Evolutionary conservation across 30 jellyfish, hydroid and myxozoan genomes (phyloP), one percentile per base, ranked within the genome.

Genomic region (Hydra vulgaris): DNA sequence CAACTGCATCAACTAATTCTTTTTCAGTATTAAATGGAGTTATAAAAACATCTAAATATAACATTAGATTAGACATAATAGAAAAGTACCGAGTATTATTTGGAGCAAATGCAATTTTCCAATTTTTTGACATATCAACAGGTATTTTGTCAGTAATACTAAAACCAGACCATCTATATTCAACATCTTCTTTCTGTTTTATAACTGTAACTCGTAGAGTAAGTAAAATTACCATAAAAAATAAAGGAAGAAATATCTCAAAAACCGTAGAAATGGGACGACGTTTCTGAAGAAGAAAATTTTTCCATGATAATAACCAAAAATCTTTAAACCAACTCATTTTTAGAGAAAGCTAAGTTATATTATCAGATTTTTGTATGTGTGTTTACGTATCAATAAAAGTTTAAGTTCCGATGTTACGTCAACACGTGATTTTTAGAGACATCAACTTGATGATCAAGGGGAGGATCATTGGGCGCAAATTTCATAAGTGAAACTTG

Each of bases 21-120:
- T 25, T 68, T 54, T 89, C 97, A 68, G 89, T 26, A 3, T 66
- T 52, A 56, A 85, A 85, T 7, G 53, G 54, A 25, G 54, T 74
- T 20, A 23, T 25, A 61, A 0, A 18, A 55, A 77, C 82, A 27
- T 82, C 25, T n/a, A 89, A 72, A 16, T 18, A 17, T 8, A 56
- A 27, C 7, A 81, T 53, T 17, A 86, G 87, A n/a, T 72, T 56
- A 24, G 20, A 21, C 97, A 89, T 89, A 24, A 89, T 21, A 23
- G 27, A 24, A 26, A 4, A 25, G 76, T 61, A 24, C 16, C 61
- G 26, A n/a, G 83, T 53, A 56, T 70, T 82, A 21, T 73, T 73
- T 20, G 95, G 97, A 17, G 95, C 61, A 72, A n/a, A 89, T 7
- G 94, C 95, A 76, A 89, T 56, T 73, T 82, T 72, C 97, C 97